These are phyloP conservation scores for Cryptoprocta ferox DNA, from an alignment of 2,797 vertebrate species.

Conservation along the genomic window DNA sequence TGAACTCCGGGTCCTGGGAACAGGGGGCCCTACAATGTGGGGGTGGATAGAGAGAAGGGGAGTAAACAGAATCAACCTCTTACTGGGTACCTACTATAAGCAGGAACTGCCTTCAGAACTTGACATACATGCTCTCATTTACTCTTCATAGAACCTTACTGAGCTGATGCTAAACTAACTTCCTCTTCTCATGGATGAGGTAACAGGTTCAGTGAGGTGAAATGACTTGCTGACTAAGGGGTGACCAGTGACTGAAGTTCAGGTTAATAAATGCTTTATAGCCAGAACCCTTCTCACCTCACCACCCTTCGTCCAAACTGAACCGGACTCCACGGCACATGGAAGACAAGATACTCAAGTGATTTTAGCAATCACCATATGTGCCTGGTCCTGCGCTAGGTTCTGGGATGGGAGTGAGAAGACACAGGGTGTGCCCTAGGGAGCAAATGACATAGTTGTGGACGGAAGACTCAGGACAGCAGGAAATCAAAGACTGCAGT, in stretches of 20 bases:
- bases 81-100: not conserved
- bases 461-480: not conserved
- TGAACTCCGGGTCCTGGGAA: slow-evolving; percentile 20
- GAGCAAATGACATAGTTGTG: not conserved
- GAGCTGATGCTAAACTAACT: not conserved
- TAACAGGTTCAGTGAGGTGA: not conserved
- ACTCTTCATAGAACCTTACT: not conserved
- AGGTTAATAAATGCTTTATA: not conserved
- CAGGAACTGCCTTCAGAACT: not conserved
- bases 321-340: not conserved
- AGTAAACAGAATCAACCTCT: not conserved
- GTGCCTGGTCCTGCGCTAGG: not conserved
- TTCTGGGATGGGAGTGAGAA: not conserved
- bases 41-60: not conserved
- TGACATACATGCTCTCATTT: not conserved
- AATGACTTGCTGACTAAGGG: not conserved
- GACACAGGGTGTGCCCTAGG: not conserved
- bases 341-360: slow-evolving; percentile 8
- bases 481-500: not conserved
- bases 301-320: not conserved
- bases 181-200: not conserved
- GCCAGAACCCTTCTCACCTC: not conserved
- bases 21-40: not conserved
- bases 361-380: not conserved
- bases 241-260: not conserved